phyloP scores from a whole-genome alignment of 2,888 invertebrate species.

The Neoitamus cyanurus region DNA sequence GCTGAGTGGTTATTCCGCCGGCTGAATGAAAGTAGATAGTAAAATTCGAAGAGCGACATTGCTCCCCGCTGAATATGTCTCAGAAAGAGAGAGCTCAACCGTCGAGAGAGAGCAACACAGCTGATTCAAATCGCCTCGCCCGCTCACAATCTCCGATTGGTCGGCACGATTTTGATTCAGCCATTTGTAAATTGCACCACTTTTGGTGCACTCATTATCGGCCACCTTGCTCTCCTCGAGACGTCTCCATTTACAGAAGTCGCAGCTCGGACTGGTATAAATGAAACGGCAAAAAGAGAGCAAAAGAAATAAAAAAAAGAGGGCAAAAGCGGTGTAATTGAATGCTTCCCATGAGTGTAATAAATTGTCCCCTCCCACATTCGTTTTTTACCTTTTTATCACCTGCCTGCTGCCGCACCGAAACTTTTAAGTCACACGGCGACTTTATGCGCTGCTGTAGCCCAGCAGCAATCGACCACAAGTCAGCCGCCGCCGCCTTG shows the following conservation, averaged over 20 bases:
- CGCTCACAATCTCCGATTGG: neutral
- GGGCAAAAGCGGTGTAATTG: conserved; percentile 31
- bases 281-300: neutral
- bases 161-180: neutral
- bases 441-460: neutral
- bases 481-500: neutral
- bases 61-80: neutral
- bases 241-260: neutral
- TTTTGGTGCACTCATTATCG: neutral
- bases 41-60: neutral
- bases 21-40: neutral
- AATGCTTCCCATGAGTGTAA: conserved; percentile 33
- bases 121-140: neutral
- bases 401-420: neutral
- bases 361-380: conserved; percentile 40
- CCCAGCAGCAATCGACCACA: neutral
- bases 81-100: neutral
- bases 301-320: neutral
- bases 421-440: neutral
- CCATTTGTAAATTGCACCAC: conserved; percentile 1
- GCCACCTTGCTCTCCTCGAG: neutral
- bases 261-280: neutral
- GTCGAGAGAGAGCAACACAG: neutral
- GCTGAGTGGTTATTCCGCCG: neutral
- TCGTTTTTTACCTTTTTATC: conserved; percentile 16